Percentiles rank a stretch among this genome's conserved stretches.
Conservation (phyloP, 2,113 vertebrate species). For the Coregonus clupeaformis region DNA sequence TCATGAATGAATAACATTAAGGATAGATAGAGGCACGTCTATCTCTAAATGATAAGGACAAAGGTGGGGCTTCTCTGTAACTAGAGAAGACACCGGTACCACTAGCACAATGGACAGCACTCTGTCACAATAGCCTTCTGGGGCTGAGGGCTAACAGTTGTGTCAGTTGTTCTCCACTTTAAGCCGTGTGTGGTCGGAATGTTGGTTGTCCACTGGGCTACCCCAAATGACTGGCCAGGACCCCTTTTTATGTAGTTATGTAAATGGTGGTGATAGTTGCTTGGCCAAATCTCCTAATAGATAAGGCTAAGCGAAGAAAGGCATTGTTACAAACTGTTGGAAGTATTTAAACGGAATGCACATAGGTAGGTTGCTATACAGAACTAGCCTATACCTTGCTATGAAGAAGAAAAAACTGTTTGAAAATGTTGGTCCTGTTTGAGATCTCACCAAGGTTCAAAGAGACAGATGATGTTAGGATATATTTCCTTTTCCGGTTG, state of each 20-base stretch:
- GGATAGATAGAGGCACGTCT: not conserved
- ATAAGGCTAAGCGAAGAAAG: not conserved
- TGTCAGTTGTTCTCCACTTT: slow-evolving; percentile 29
- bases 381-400: no score
- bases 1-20: slow-evolving; percentile 15
- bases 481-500: no score
- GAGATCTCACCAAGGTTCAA: no score
- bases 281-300: no score
- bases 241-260: not conserved
- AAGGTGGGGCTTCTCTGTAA: slow-evolving; percentile 36
- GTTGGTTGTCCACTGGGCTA: slow-evolving; percentile 19
- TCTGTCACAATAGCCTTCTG: slow-evolving; percentile 48
- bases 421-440: no score
- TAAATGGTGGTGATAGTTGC: not conserved
- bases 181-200: slow-evolving; percentile 20
- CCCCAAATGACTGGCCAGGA: slow-evolving; percentile 18
- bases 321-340: no score
- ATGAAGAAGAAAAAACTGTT: no score
- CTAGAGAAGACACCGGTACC: slow-evolving; percentile 35
- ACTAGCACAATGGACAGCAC: slow-evolving; percentile 35
- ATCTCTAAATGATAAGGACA: slow-evolving; percentile 9
- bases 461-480: no score
- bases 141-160: slow-evolving; percentile 41
- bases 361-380: no score
- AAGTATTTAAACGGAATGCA: not conserved